phyloP scores from a whole-genome alignment of 2,888 invertebrate genomes.

The Hypomecis atomaria region DNA sequence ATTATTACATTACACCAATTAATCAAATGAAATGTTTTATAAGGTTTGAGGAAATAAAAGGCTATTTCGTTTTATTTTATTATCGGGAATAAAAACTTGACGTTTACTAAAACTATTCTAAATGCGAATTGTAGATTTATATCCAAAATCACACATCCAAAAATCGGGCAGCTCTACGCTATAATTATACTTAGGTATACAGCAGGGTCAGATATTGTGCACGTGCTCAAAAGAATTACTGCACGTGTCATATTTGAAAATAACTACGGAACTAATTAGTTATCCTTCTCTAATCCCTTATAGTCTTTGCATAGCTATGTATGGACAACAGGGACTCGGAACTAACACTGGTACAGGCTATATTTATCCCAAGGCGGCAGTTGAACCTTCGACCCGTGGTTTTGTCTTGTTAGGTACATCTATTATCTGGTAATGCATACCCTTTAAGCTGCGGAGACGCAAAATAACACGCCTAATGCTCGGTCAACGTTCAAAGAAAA shows the following conservation, averaged over 20 bases:
- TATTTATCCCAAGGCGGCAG: constrained; percentile 23
- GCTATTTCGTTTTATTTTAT: too few relatives aligned
- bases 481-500: constrained; percentile 1
- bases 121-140: too few relatives aligned
- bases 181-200: too few relatives aligned
- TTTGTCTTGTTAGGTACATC: not conserved
- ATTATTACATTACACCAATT: too few relatives aligned
- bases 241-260: not conserved
- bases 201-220: too few relatives aligned
- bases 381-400: constrained; percentile 15
- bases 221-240: too few relatives aligned
- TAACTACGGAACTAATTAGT: not conserved
- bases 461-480: constrained; percentile 6
- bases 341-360: constrained; percentile 7
- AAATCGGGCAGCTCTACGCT: too few relatives aligned
- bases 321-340: constrained; percentile 2
- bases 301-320: not conserved
- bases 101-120: too few relatives aligned
- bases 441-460: constrained; percentile 6
- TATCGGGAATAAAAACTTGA: too few relatives aligned
- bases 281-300: constrained; percentile 2
- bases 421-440: not conserved
- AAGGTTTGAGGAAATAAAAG: too few relatives aligned
- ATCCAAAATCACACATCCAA: too few relatives aligned
- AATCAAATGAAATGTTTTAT: too few relatives aligned